Base-by-base conservation (phyloP, 2,797 vertebrate genomes). In the Chelmon rostratus region DNA sequence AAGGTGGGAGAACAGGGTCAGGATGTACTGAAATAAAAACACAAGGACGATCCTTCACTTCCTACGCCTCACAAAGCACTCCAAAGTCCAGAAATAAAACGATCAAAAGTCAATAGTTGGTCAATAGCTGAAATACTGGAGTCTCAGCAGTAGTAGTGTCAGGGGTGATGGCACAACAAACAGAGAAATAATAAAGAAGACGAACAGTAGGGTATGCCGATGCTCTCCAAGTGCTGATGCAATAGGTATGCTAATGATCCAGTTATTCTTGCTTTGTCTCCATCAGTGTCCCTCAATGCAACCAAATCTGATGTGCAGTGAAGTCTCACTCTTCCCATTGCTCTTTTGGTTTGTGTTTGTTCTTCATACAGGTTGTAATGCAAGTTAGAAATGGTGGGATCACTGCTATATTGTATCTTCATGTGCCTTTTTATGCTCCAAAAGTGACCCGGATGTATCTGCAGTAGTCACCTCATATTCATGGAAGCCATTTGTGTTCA, bases 1-100 rank as follows among this genome's bases (percentile, higher is more conserved):
- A 79, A 64, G 70, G 50, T 31, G 64, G 33, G 40, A 67, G 46
- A 74, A 59, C n/a, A 7, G 57, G 78, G 79, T 79, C 76, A 74
- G 18, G 1, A 23, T 38, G 42, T 15, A 8, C 44, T 54, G 38
- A 42, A 54, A 76, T 59, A 69, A 73, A 79, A 82, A 74, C 46
- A 76, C 47, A 68, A 23, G 44, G 71, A 33, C 6, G 42, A 70
- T 59, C 73, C n/a, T 68, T 83, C 15, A 44, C 64, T 74, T 75
- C 18, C 67, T 11, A 12, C 64, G 10, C 10, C 54, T 58, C 7
- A 21, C 19, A 42, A 52, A 57, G 25, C 35, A 33, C 15, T 6
- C 37, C 1, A 31, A 72, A 31, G 18, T 28, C 64, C 21, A 62
- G 2, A 56, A 62, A 77, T 58, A 40, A 68, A 73, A 58, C 13